These are phyloP conservation scores for Teleiodes luculella DNA, from an alignment of 2,888 invertebrate species.

Conservation along the genomic window DNA sequence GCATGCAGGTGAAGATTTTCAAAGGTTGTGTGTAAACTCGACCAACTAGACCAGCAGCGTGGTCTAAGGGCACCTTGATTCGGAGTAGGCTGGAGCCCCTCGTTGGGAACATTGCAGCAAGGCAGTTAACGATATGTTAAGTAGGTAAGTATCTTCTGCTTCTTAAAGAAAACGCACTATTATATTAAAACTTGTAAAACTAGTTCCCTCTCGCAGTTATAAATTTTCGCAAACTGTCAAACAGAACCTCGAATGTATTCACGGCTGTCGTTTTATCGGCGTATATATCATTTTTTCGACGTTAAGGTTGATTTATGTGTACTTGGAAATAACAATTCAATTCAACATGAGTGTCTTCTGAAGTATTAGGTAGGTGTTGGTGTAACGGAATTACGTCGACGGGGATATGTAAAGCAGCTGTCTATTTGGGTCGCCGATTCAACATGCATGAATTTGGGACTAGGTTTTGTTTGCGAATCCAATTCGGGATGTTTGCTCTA, in stretches of 20 bases:
- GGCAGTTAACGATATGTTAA: too few relatives aligned
- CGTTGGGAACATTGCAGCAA: too few relatives aligned
- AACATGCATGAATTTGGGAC: conserved; percentile 40
- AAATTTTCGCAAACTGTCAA: conserved; percentile 43
- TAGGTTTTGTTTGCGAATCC: conserved; percentile 45
- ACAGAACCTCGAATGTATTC: conserved; percentile 53
- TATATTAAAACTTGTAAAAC: not conserved
- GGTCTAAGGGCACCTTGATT: too few relatives aligned
- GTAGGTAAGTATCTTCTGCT: too few relatives aligned
- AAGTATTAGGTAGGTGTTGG: conserved; percentile 13
- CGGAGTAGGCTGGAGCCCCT: too few relatives aligned
- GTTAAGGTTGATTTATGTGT: conserved; percentile 56
- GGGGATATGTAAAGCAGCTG: conserved; percentile 3
- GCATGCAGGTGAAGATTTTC: too few relatives aligned
- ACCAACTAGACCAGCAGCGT: too few relatives aligned
- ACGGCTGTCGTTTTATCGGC: conserved; percentile 58
- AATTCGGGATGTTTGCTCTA: conserved; percentile 47
- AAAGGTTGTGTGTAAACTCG: too few relatives aligned
- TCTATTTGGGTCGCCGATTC: conserved; percentile 37
- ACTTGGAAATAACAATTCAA: conserved; percentile 54
- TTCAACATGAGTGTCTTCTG: conserved; percentile 33
- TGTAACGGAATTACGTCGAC: not conserved
- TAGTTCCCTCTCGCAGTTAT: conserved; percentile 22
- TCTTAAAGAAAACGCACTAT: not conserved
- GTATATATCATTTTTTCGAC: conserved; percentile 61